Evolutionary conservation across 64 coral and sea anemone species (phyloP), one percentile per base, ranked within the genome.

Genomic region (Astreopora myriophthalma): DNA sequence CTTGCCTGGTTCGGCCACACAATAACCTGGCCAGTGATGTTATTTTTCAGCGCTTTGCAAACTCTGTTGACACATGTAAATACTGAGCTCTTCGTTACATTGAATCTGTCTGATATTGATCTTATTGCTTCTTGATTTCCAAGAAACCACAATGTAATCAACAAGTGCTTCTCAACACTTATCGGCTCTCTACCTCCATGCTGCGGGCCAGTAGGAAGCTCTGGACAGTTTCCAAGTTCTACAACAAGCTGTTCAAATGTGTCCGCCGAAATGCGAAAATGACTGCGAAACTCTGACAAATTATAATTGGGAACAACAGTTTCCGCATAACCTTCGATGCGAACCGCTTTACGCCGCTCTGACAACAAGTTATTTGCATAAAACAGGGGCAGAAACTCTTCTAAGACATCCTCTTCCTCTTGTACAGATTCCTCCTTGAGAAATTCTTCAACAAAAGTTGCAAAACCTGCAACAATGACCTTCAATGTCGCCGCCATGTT

Each of bases 41-140:
- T 86, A 84, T 84, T 84, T 46, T 86, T 86, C 20, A 86, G 63
- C 2, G 84, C 37, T 70, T 51, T 38, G 30, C 23, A 68, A 86
- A 86, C 84, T 44, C 84, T 71, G 17, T 71, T 48, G 34, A 69
- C 33, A 70, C 84, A 71, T n/a, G 23, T 40, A 71, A 71, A 70
- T 1, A 71, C 84, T 19, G 64, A 86, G 0, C 34, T 71, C 14
- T 66, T 71, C 7, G 84, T 71, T 40, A 71, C 84, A 71, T 86
- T 69, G 65, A 86, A 86, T n/a, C 65, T 16, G 20, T 86, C 84
- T 2, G 84, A 38, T 46, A 86, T 28, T 30, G 32, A 39, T 38
- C 65, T 37, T 5, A 86, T 71, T 0, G 62, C 2, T 23, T 73
- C 84, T 37, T 86, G 84, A 86, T 86, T 86, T 40, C 84, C 66